These are phyloP conservation scores for Macrophya annulata DNA, from an alignment of 2,888 invertebrate genomes.

Conservation along the genomic window DNA sequence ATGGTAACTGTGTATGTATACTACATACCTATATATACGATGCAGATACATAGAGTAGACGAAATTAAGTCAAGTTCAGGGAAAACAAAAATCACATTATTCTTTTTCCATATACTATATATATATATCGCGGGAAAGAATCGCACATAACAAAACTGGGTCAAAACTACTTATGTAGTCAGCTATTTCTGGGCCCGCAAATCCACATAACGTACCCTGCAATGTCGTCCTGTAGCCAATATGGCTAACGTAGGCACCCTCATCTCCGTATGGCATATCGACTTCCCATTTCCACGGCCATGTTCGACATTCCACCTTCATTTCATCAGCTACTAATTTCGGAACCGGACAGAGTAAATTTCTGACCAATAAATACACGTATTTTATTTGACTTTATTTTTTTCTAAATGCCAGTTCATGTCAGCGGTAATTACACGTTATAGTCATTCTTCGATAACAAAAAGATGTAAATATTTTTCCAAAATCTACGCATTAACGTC, in stretches of 20 bases:
- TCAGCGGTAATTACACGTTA: background rate
- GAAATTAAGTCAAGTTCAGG: conserved; percentile 2
- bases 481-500: conserved; percentile 1
- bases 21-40: background rate
- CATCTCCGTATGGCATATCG: conserved; percentile 1
- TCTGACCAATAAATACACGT: background rate
- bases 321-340: conserved; percentile 8
- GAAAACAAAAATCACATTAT: conserved; percentile 15
- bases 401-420: background rate
- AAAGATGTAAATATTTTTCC: background rate
- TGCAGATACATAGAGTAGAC: too few species aligned
- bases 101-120: too few species aligned
- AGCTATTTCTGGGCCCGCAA: background rate
- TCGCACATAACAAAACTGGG: background rate
- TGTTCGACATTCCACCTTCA: background rate
- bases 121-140: background rate
- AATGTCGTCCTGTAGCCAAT: background rate
- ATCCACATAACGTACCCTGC: background rate
- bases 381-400: background rate
- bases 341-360: background rate
- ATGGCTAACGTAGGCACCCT: background rate
- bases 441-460: background rate
- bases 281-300: background rate
- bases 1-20: background rate
- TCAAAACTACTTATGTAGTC: conserved; percentile 15